These are phyloP conservation scores for Euplagia quadripunctaria DNA, from an alignment of 2,888 invertebrate species.

Conservation along the genomic window DNA sequence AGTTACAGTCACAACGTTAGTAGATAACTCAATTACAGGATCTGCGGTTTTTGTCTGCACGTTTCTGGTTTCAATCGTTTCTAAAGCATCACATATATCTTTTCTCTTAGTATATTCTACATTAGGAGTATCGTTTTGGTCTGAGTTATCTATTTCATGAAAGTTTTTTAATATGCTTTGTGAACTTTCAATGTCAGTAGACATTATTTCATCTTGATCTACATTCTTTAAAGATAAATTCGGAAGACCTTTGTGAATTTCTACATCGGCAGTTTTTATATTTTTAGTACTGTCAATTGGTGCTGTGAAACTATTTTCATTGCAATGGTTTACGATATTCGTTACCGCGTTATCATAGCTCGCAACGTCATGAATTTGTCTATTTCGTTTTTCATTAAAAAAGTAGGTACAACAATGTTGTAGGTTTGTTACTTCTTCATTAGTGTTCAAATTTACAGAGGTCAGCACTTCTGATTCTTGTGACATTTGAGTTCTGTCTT, in stretches of 20 bases:
- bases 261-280: slow-evolving; percentile 26
- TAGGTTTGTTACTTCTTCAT: neutral
- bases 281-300: neutral
- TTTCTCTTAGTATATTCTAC: neutral
- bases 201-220: neutral
- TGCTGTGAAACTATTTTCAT: neutral
- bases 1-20: neutral
- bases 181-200: slow-evolving; percentile 46
- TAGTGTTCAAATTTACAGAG: neutral
- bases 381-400: neutral
- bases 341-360: neutral
- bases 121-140: neutral
- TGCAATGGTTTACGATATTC: too few relatives aligned
- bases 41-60: neutral
- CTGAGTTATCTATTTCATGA: neutral
- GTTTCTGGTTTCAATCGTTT: neutral
- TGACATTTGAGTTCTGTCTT: slow-evolving; percentile 52
- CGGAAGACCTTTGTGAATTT: slow-evolving; percentile 52
- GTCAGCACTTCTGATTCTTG: slow-evolving; percentile 19
- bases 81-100: neutral
- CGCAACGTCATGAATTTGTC: neutral
- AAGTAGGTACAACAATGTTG: neutral
- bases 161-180: slow-evolving; percentile 51
- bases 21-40: neutral
- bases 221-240: slow-evolving; percentile 45